Evolutionary conservation across 2,888 invertebrate species (phyloP), one percentile per base, ranked within the genome.

Genomic region (Caenorhabditis macrosperma): DNA sequence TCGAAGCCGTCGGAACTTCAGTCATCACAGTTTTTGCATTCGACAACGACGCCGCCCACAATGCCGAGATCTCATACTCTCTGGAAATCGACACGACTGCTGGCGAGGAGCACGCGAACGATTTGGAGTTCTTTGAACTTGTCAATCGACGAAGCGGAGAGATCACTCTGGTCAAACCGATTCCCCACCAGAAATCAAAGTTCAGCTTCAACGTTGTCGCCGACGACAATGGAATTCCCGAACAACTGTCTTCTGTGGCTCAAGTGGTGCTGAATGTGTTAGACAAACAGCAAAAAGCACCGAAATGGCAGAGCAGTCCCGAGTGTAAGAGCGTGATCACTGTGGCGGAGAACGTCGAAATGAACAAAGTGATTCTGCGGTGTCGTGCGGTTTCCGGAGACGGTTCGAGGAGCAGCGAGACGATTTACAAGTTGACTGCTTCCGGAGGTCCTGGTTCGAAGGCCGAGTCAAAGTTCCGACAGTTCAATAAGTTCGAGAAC

Each of bases 181-280:
- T 88, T 24, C 87, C 88, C 2, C 41, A 63, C 44, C 50, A 84
- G 66, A 86, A 86, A 59, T 60, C 64, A 44, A 72, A 86, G 35
- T 91, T 91, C 77, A 72, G 84, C 83, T 93, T 95, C 90, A 93
- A 93, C 84, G 95, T 95, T 10, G 93, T 93, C 82, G 95, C 95
- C n/a, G 93, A 93, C 85, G 95, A 96, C 91, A 93, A 93, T 91
- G 95, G 95, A 0, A 91, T 91, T 22, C 93, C 88, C 0, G 85
- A 92, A 12, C 92, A 93, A 9, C 93, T 93, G 88, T 93, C 93
- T 88, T 94, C 94, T 82, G 93, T 93, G 64, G 95, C 95, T 81
- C 94, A 94, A 90, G 93, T 97, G 81, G 94, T 94, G 85, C 95
- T 84, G 20, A 86, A 87, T 30, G 83, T 89, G 4, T 82, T 85